phyloP scores from a whole-genome alignment of 2,888 invertebrate genomes.

The Amorpha juglandis region DNA sequence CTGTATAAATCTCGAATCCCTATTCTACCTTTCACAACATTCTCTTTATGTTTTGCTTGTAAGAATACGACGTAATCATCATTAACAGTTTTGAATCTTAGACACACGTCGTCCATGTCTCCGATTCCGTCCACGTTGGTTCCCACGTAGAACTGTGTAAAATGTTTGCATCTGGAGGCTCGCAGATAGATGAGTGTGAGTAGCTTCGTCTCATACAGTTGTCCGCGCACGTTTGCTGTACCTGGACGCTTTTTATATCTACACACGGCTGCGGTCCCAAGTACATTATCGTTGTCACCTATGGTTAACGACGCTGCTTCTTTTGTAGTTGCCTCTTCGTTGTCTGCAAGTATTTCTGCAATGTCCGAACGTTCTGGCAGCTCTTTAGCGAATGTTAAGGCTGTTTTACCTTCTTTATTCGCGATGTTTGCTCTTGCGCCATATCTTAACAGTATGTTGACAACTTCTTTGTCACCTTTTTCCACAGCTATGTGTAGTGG shows the following conservation, averaged over 20 bases:
- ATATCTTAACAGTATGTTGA: conserved; percentile 3
- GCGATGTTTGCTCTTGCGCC: conserved; percentile 1
- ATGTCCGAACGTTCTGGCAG: conserved; percentile 11
- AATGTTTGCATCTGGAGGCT: neutral
- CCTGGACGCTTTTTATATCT: conserved; percentile 14
- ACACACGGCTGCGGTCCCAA: neutral
- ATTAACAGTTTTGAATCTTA: conserved; percentile 14
- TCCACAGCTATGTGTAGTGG: conserved; percentile 15
- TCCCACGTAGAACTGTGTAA: conserved; percentile 27
- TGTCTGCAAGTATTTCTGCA: neutral
- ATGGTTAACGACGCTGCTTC: neutral
- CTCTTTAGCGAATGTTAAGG: conserved; percentile 14
- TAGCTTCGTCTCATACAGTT: conserved; percentile 28
- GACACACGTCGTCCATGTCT: conserved; percentile 29
- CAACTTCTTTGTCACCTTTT: conserved; percentile 7
- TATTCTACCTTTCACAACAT: conserved; percentile 5
- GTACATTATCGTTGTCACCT: neutral
- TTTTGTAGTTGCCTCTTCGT: neutral
- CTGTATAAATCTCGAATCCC: conserved; percentile 9
- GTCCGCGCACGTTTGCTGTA: conserved; percentile 20
- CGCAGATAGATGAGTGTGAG: conserved; percentile 19
- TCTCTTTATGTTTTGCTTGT: conserved; percentile 20
- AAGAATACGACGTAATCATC: conserved; percentile 20
- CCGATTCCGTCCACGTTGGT: conserved; percentile 25
- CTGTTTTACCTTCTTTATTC: conserved; percentile 11